These are phyloP conservation scores for Alca torda DNA, from an alignment of 2,797 vertebrate species.

Conservation along the genomic window DNA sequence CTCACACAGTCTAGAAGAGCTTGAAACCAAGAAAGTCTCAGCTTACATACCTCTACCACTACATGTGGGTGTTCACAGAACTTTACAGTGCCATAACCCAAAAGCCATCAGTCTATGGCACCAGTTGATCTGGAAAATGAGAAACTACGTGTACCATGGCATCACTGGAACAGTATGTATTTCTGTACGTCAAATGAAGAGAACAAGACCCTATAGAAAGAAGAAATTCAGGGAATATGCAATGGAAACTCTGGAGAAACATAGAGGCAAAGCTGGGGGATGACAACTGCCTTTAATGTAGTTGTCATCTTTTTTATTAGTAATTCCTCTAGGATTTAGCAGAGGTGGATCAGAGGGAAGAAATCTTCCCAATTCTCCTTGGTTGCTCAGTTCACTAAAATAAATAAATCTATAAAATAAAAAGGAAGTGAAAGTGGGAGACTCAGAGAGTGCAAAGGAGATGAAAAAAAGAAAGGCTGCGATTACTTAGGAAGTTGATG, in stretches of 20 bases:
- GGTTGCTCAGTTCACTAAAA: neutral
- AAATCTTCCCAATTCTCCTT: neutral
- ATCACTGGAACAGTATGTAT: neutral
- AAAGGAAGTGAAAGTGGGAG: constrained; percentile 10
- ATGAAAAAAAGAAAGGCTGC: constrained; percentile 23
- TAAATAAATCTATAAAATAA: neutral
- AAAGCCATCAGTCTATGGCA: neutral
- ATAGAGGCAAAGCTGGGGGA: rapidly evolving
- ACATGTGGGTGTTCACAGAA: neutral
- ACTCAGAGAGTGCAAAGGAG: neutral
- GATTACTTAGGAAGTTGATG: constrained; percentile 72
- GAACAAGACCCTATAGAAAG: neutral
- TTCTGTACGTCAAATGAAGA: neutral
- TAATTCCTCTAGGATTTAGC: neutral
- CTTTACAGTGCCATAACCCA: neutral
- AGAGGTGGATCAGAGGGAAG: neutral
- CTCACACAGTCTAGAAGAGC: neutral
- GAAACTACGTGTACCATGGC: neutral
- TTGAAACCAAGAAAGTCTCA: neutral
- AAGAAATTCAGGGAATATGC: neutral
- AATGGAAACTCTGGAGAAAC: neutral
- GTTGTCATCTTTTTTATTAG: neutral
- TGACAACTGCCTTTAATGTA: neutral
- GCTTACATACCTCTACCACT: neutral
- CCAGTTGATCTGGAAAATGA: neutral